Evolutionary conservation across 92 coral and sea anemone genomes (phyloP), one percentile per base, ranked within the genome.

Genomic region (Plumapathes pennacea): DNA sequence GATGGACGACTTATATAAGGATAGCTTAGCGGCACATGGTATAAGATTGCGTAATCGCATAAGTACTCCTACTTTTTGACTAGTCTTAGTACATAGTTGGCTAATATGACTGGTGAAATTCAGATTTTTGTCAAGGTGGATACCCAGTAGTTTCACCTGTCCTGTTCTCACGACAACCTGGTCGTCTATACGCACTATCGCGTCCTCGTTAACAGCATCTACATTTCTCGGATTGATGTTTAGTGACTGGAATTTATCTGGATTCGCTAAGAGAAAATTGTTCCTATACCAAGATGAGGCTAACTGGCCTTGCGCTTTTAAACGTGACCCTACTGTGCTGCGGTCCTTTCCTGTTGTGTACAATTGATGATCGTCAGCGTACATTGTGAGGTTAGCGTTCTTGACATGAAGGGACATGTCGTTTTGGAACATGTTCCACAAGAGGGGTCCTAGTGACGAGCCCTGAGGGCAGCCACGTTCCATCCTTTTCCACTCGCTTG

Each of bases 191-290:
- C 10, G 50, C 5, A 72, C 23, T 47, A 30, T 13, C 15, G 32
- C 32, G 23, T 23, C 36, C 25, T 50, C 38, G 7, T 64, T 75
- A 17, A 18, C 74, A 42, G 42, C 29, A n/a, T 72, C 70, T 2
- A 72, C 32, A 38, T 46, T 57, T 46, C 73, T 63, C 39, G 81
- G 81, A 46, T 73, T 73, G 29, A 73, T 64, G 32, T 64, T 63
- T 5, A 73, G 63, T 27, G 64, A 49, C 20, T 73, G 73, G 22
- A 73, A 73, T 63, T 73, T 73, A 18, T 73, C 81, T 40, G 73
- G 32, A 51, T 73, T 63, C 30, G 81, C 81, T 32, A 62, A 55
- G 18, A 73, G 81, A 46, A 50, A 53, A 57, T 74, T 64, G 46
- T 64, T 33, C 57, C 59, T 53, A 29, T 74, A 64, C 74, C 81